phyloP scores from a whole-genome alignment of 2,113 vertebrate genomes.

The Cygnus atratus region DNA sequence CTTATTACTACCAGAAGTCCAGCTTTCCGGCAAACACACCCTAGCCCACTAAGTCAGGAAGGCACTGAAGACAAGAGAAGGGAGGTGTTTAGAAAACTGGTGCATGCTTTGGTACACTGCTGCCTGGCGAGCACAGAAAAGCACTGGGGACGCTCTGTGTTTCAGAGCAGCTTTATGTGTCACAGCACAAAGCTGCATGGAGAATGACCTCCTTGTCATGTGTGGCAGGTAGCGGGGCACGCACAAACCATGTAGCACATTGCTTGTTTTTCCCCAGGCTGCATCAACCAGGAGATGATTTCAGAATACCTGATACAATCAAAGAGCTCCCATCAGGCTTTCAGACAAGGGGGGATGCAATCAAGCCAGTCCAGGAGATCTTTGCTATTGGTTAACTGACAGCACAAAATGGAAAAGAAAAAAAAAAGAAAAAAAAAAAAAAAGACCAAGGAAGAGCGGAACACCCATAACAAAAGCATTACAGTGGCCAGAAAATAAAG shows the following conservation, averaged over 20 bases:
- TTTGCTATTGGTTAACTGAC: neutral
- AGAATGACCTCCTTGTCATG: neutral
- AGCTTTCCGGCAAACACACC: neutral
- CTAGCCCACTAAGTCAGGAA: neutral
- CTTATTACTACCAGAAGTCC: neutral
- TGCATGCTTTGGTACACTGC: neutral
- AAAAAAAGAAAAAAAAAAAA: neutral
- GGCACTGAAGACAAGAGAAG: neutral
- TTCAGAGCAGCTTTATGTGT: neutral
- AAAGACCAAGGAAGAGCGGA: neutral
- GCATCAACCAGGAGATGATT: neutral
- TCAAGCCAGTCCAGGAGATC: neutral
- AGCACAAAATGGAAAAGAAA: neutral
- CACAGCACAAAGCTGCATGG: neutral
- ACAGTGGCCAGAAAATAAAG: neutral
- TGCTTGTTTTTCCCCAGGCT: neutral
- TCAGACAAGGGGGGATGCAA: neutral
- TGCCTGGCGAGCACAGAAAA: neutral
- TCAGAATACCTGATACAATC: neutral
- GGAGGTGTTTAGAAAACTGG: neutral
- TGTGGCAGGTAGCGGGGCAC: neutral
- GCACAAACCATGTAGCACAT: rapidly evolving
- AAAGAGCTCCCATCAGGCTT: neutral
- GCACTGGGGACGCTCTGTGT: neutral
- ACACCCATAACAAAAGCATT: neutral